Evolutionary conservation across 2,888 invertebrate species (phyloP).

Genomic region (Tetragonisca angustula): DNA sequence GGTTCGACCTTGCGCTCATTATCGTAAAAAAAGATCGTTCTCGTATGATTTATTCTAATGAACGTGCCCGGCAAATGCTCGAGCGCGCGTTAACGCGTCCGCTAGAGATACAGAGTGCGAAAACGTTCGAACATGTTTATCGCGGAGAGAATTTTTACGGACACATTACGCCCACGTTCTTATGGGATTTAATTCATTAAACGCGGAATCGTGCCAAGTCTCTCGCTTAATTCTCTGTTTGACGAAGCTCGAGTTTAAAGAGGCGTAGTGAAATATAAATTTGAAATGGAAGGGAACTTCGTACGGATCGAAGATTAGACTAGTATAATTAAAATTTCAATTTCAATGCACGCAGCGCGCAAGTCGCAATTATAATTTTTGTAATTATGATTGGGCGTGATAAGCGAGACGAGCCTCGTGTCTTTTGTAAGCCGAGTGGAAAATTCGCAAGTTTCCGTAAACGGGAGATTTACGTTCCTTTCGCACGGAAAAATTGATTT

Average conservation of each 20-base stretch:
- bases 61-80: not conserved
- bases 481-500: not conserved
- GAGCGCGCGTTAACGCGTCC: no score
- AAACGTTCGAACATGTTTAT: no score
- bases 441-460: not conserved
- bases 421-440: not conserved
- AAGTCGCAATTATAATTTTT: not conserved
- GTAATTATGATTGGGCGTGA: not conserved
- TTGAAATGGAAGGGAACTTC: not conserved
- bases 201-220: no score
- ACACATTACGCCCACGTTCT: no score
- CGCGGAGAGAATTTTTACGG: no score
- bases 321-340: not conserved
- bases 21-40: not conserved
- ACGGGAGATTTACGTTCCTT: not conserved
- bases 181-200: no score
- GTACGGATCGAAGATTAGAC: not conserved
- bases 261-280: no score
- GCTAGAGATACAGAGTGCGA: no score
- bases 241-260: no score
- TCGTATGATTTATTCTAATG: conserved; percentile 2
- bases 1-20: not conserved
- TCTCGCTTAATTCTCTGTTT: no score
- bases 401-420: not conserved
- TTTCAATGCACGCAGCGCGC: not conserved